Conservation (phyloP, 2,888 invertebrate species). For the Helicoverpa assulta region DNA sequence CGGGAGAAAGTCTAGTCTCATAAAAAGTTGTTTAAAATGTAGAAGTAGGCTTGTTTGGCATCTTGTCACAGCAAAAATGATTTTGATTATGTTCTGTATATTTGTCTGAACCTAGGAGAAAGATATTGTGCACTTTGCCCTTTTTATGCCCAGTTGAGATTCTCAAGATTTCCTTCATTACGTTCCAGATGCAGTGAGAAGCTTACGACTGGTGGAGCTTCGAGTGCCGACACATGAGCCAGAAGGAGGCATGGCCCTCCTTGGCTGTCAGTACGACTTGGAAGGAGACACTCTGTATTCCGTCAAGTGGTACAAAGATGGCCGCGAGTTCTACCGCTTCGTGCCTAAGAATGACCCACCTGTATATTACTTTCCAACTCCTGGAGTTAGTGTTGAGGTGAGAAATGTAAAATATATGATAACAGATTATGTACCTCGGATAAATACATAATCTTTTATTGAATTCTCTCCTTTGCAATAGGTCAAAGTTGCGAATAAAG, state of each 20-base stretch:
- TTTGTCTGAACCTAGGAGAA: too few species aligned
- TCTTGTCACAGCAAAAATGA: too few species aligned
- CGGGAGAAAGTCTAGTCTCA: too few species aligned
- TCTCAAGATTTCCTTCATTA: not conserved
- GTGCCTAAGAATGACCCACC: slow-evolving; percentile 94
- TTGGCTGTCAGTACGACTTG: slow-evolving; percentile 95
- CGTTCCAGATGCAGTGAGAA: slow-evolving; percentile 76
- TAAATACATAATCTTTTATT: too few species aligned
- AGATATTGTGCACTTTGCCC: too few species aligned
- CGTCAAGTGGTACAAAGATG: slow-evolving; percentile 97
- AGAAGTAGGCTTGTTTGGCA: too few species aligned
- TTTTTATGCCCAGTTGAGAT: too few species aligned
- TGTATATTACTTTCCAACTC: slow-evolving; percentile 92
- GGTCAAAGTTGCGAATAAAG: too few species aligned
- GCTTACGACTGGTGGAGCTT: slow-evolving; percentile 93
- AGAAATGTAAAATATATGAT: slow-evolving; percentile 83
- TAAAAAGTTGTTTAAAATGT: too few species aligned
- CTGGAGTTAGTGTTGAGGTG: slow-evolving; percentile 95
- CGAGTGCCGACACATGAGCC: slow-evolving; percentile 95
- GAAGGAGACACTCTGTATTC: slow-evolving; percentile 94
- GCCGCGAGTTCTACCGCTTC: slow-evolving; percentile 95
- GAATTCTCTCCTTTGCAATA: too few species aligned
- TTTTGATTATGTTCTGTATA: too few species aligned
- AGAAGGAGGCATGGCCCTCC: slow-evolving; percentile 92
- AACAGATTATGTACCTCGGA: not conserved